These are phyloP conservation scores for Corythaeola cristata DNA, from an alignment of 2,113 vertebrate species.

Conservation along the genomic window DNA sequence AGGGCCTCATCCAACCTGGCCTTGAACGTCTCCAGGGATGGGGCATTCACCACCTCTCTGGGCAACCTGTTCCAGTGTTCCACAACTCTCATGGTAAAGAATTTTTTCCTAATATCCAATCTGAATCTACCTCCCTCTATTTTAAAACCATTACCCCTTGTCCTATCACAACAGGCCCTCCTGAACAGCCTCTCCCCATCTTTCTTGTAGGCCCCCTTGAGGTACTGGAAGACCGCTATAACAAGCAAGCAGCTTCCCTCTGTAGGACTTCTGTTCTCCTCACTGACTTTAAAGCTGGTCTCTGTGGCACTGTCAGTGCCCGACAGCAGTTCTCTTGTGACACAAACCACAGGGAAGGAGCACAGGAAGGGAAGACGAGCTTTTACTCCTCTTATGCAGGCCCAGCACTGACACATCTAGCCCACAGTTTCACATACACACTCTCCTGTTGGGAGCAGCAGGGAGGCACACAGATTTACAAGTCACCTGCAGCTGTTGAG, in stretches of 20 bases:
- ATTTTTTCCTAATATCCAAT: too few relatives aligned
- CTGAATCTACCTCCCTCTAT: too few relatives aligned
- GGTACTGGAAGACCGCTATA: too few relatives aligned
- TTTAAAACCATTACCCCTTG: too few relatives aligned
- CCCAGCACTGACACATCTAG: neutral
- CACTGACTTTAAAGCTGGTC: neutral
- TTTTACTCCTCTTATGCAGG: neutral
- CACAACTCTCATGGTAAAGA: too few relatives aligned
- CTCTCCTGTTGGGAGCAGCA: neutral
- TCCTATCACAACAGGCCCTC: too few relatives aligned
- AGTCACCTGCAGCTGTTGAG: neutral
- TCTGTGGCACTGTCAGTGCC: neutral
- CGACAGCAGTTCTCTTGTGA: neutral
- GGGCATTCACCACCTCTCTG: too few relatives aligned
- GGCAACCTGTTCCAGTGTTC: too few relatives aligned
- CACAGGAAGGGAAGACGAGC: neutral
- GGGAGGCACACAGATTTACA: neutral
- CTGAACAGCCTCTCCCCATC: too few relatives aligned
- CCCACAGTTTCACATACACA: neutral
- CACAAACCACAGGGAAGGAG: neutral
- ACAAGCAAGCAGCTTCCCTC: neutral
- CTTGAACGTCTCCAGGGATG: too few relatives aligned
- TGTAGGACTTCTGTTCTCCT: neutral
- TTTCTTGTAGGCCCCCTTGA: too few relatives aligned
- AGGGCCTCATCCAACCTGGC: too few relatives aligned